Conservation (phyloP, 1,140 invertebrate species). For the Leguminivora glycinivorella region DNA sequence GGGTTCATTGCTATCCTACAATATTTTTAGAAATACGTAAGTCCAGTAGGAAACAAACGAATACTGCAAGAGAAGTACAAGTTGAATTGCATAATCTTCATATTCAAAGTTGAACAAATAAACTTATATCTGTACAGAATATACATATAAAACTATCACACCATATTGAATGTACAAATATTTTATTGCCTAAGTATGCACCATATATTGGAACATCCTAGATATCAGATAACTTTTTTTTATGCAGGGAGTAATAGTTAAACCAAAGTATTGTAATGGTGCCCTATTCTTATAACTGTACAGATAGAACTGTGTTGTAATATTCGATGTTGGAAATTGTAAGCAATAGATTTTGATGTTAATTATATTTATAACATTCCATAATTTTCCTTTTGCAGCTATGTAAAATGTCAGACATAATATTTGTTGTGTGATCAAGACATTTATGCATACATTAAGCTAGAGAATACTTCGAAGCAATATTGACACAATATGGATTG, state of each 20-base stretch:
- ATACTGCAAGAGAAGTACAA: constrained; percentile 6
- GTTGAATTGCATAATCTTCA: background rate
- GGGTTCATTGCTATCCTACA: background rate
- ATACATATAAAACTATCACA: constrained; percentile 11
- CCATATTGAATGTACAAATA: constrained; percentile 22
- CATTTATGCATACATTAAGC: constrained; percentile 1
- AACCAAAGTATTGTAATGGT: constrained; percentile 23
- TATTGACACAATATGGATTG: background rate
- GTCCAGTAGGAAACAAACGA: background rate
- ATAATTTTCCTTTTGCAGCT: background rate
- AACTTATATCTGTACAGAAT: constrained; percentile 9
- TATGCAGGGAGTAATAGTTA: constrained; percentile 3
- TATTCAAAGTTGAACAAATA: background rate
- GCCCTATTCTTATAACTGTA: constrained; percentile 24
- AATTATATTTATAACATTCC: constrained; percentile 23
- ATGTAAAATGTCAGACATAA: constrained; percentile 13
- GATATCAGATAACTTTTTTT: constrained; percentile 11
- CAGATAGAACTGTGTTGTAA: constrained; percentile 13
- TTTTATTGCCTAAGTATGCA: constrained; percentile 17
- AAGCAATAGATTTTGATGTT: constrained; percentile 19
- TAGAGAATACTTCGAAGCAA: background rate
- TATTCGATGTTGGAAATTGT: constrained; percentile 19
- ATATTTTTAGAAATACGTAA: constrained; percentile 21
- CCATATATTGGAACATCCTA: background rate
- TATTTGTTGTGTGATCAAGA: constrained; percentile 15